Evolutionary conservation across 2,888 invertebrate species (phyloP).

Genomic region (Dioctria rufipes): DNA sequence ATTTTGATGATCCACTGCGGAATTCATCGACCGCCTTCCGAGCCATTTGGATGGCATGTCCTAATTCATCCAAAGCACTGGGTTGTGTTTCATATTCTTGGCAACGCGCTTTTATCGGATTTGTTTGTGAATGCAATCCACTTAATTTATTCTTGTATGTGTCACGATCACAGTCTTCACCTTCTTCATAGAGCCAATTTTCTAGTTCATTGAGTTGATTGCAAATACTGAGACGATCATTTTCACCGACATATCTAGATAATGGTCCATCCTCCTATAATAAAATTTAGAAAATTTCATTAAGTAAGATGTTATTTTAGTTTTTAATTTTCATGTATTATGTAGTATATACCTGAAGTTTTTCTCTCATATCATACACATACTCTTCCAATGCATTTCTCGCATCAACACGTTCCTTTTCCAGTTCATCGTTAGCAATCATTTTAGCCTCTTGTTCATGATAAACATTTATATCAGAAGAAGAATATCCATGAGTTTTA

Average conservation of each 20-base stretch:
- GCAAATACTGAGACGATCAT: slow-evolving; percentile 78
- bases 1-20: slow-evolving; percentile 81
- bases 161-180: slow-evolving; percentile 90
- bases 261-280: slow-evolving; percentile 78
- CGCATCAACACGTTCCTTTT: slow-evolving; percentile 95
- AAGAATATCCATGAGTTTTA: slow-evolving; percentile 80
- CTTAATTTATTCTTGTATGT: slow-evolving; percentile 77
- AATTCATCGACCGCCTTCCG: slow-evolving; percentile 84
- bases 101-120: slow-evolving; percentile 89
- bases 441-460: slow-evolving; percentile 88
- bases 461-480: slow-evolving; percentile 80
- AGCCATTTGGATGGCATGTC: slow-evolving; percentile 83
- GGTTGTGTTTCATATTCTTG: slow-evolving; percentile 87
- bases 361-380: slow-evolving; percentile 95
- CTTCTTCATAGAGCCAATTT: slow-evolving; percentile 96
- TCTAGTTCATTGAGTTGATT: slow-evolving; percentile 87
- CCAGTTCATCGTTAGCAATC: slow-evolving; percentile 89
- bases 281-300: not conserved
- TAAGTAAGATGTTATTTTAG: slow-evolving; percentile 2
- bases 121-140: slow-evolving; percentile 82
- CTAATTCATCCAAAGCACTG: slow-evolving; percentile 85
- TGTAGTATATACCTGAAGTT: slow-evolving; percentile 74
- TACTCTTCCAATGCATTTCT: slow-evolving; percentile 98
- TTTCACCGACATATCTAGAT: slow-evolving; percentile 82
- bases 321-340: too few species aligned